A percentile compares a stretch with the other conserved stretches of the same genome.
Evolutionary conservation across 2,888 invertebrate species (phyloP).

Genomic region (Eupeodes luniger): DNA sequence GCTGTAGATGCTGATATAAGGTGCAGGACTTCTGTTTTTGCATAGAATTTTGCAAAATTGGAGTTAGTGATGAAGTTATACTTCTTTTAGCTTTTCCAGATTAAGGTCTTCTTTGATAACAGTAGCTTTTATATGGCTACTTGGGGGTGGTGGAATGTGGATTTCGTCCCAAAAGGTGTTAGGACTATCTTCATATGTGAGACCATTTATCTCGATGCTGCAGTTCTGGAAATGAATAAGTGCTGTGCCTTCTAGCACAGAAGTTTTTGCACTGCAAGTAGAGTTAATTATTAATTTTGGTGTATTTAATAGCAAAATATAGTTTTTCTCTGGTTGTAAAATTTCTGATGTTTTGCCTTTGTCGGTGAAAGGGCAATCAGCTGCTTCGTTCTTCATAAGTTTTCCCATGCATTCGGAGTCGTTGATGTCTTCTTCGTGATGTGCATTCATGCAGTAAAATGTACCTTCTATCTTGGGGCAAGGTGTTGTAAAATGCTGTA

Average conservation of each 20-base stretch:
- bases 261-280: neutral
- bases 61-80: no score
- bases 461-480: constrained; percentile 20
- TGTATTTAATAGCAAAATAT: neutral
- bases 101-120: no score
- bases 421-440: neutral
- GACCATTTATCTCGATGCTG: no score
- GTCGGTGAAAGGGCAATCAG: neutral
- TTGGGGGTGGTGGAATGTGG: no score
- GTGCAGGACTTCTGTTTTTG: no score
- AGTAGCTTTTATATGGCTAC: no score
- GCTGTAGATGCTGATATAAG: no score
- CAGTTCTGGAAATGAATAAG: no score
- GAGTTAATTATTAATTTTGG: neutral
- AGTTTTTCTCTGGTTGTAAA: neutral
- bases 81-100: no score
- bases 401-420: neutral
- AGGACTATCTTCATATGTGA: no score
- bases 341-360: neutral
- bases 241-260: neutral
- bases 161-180: no score
- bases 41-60: no score
- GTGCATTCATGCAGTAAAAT: neutral
- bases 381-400: neutral
- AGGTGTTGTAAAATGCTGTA: neutral